Percentiles rank a stretch among this genome's conserved stretches.
phyloP scores from a whole-genome alignment of 2,113 vertebrate species.

The Catagonus wagneri region DNA sequence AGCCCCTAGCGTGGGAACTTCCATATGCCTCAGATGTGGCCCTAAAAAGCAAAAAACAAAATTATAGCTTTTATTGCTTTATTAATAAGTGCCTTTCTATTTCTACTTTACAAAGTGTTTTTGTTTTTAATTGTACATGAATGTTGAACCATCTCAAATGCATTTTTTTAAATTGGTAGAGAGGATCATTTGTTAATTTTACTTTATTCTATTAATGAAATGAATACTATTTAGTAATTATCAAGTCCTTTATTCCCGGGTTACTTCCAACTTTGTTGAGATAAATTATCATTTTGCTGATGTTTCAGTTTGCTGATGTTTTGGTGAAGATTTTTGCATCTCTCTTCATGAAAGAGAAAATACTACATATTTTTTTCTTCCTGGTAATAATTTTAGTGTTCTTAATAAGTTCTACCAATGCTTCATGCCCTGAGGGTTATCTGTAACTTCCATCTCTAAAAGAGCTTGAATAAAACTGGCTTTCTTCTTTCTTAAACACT shows the following conservation, averaged over 20 bases:
- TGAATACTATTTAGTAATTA: background rate
- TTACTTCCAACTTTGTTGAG: background rate
- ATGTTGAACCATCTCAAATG: background rate
- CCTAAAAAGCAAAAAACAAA: background rate
- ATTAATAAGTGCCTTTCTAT: background rate
- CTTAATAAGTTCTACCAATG: background rate
- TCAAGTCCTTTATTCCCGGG: background rate
- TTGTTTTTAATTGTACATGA: background rate
- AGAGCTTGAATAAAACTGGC: background rate
- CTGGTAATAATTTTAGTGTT: background rate
- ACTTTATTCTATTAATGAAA: background rate
- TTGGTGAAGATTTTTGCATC: background rate
- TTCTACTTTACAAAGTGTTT: background rate
- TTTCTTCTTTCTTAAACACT: background rate
- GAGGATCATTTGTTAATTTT: background rate
- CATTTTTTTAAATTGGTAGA: background rate
- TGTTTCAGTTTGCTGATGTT: background rate
- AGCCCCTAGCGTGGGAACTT: no score
- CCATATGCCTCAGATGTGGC: no score
- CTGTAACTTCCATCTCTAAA: background rate
- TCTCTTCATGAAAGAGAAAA: background rate
- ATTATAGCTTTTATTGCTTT: background rate
- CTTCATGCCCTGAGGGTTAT: background rate
- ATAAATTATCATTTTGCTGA: background rate
- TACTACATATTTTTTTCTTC: background rate